These are phyloP conservation scores for Pelecanoides urinatrix DNA, from an alignment of 2,113 vertebrate species.

Conservation along the genomic window DNA sequence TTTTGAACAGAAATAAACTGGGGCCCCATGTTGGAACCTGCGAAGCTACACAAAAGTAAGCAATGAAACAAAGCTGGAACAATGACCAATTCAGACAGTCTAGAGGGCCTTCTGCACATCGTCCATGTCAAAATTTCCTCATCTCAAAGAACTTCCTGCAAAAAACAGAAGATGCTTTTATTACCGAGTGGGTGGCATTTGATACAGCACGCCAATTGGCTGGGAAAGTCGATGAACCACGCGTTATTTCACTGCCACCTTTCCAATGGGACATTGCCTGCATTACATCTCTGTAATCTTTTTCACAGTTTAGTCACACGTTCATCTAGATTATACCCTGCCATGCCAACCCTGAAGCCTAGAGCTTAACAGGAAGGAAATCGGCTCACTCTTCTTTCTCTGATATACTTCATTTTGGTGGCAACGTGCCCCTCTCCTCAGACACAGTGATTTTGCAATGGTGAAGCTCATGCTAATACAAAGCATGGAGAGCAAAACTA, in stretches of 20 bases:
- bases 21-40: background rate
- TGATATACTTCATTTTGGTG: background rate
- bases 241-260: background rate
- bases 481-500: background rate
- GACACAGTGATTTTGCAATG: rapidly evolving
- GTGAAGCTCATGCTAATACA: background rate
- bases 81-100: background rate
- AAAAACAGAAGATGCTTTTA: conserved; percentile 21
- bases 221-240: background rate
- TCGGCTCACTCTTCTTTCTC: background rate
- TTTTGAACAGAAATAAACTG: background rate
- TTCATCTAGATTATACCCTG: background rate
- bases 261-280: background rate
- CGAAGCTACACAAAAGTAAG: background rate
- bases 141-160: background rate
- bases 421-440: background rate
- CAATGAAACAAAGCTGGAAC: background rate
- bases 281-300: background rate
- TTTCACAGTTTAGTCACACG: background rate
- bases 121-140: background rate
- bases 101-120: background rate
- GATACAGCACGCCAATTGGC: background rate
- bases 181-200: background rate
- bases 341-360: background rate
- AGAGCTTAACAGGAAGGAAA: background rate